Percentiles rank a stretch among this genome's conserved stretches.
Evolutionary conservation across 1,140 invertebrate species (phyloP).

Genomic region (Homalodisca vitripennis): DNA sequence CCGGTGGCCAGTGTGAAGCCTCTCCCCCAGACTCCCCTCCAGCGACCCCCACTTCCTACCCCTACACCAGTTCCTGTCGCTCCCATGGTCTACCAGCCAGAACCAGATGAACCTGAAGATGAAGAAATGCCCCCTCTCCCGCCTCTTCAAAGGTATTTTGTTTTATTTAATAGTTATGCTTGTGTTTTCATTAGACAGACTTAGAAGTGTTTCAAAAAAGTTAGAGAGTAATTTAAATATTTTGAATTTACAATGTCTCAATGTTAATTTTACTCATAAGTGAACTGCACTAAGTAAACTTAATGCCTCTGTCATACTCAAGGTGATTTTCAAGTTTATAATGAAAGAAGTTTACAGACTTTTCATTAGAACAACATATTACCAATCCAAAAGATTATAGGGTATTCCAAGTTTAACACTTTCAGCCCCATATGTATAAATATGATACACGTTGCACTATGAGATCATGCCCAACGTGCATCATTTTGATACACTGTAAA

Average conservation of each 20-base stretch:
- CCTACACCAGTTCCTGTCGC: constrained; percentile 9
- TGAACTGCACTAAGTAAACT: not conserved
- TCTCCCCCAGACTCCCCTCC: constrained; percentile 8
- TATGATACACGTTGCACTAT: no score
- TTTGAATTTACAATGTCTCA: not conserved
- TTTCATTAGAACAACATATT: no score
- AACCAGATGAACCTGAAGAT: constrained; percentile 29
- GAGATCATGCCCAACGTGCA: no score
- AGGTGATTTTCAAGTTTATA: no score
- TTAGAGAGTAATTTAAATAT: not conserved
- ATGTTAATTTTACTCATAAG: not conserved
- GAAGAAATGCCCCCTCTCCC: not conserved
- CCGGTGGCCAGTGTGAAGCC: constrained; percentile 43
- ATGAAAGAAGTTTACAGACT: no score
- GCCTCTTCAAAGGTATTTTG: constrained; percentile 2
- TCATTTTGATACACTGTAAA: no score
- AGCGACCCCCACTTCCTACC: not conserved
- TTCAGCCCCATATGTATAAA: no score
- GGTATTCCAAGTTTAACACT: no score
- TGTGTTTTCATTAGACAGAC: not conserved
- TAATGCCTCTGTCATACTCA: no score
- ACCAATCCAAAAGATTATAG: no score
- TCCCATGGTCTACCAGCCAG: no score
- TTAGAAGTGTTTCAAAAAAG: not conserved
- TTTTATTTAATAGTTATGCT: not conserved